A percentile compares a stretch with the other conserved stretches of the same genome.
Conservation (phyloP, 1,140 invertebrate genomes). For the Watersipora subatra region DNA sequence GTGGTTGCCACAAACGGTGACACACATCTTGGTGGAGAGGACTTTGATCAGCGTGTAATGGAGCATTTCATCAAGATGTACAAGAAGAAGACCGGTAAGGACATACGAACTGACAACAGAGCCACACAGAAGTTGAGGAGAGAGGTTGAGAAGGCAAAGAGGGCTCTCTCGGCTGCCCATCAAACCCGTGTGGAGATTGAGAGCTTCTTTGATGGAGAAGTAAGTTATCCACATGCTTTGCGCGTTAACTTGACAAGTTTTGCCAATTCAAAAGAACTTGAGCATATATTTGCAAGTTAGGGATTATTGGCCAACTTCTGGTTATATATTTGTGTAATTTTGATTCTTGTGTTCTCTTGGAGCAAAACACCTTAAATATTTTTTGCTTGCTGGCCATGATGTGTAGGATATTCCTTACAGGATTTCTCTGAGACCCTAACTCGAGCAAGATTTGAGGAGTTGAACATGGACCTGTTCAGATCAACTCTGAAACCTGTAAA, state of each 20-base stretch:
- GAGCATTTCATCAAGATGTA: constrained; percentile 96
- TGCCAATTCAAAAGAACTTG: too few species aligned
- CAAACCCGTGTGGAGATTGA: constrained; percentile 98
- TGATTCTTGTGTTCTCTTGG: too few species aligned
- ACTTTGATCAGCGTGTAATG: constrained; percentile 97
- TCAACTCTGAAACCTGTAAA: constrained; percentile 90
- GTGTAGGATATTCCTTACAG: too few species aligned
- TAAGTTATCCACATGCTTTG: too few species aligned
- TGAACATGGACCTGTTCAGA: constrained; percentile 98
- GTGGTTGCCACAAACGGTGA: constrained; percentile 97
- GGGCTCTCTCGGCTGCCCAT: constrained; percentile 83
- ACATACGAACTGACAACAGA: constrained; percentile 81
- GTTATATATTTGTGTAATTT: too few species aligned
- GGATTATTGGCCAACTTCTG: too few species aligned
- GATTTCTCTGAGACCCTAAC: constrained; percentile 99
- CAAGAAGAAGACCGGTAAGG: constrained; percentile 98
- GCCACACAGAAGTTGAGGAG: constrained; percentile 90
- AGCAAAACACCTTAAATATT: too few species aligned
- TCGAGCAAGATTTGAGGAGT: constrained; percentile 95
- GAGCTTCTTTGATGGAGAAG: constrained; percentile 96
- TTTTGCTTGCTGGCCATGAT: too few species aligned
- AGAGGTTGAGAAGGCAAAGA: constrained; percentile 95
- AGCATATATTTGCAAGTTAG: too few species aligned
- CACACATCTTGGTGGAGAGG: constrained; percentile 92
- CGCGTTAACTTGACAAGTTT: too few species aligned